Evolutionary conservation across 2,888 invertebrate genomes (phyloP), one percentile per base, ranked within the genome.

Genomic region (Drosophila borealis): DNA sequence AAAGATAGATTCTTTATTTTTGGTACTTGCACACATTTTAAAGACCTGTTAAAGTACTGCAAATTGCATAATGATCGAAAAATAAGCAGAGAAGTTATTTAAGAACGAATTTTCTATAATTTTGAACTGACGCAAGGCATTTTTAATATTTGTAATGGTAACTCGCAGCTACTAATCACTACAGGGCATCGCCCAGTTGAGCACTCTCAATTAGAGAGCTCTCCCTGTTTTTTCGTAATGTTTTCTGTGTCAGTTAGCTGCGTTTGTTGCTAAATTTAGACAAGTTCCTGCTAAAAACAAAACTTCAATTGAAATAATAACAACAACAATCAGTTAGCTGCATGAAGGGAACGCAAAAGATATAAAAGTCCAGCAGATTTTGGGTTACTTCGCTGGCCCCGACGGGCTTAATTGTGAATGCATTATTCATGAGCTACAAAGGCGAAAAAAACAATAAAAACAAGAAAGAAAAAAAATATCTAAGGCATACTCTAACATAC

Each of bases 391-490:
- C 49, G 42, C 44, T 53, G 55, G 46, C 57, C 50, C 42, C 56
- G 44, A 50, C 68, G 69, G 65, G 80, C 82, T 85, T 85, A 83
- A 83, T 83, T 83, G 83, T 80, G 88, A 79, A 88, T 83, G 86
- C 88, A 83, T 83, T 88, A 83, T 83, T 88, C 83, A 83, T 83
- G 80, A 83, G 80, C 39, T 44, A 53, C 55, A 57, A 60, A 62
- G 63, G 53, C 69, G 65, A 57, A 66, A 17, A 41, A 51, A 13
- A 14, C 14, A 34, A 34, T 34, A 34, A 34, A 13, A 34, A 48
- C 9, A 37, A 50, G 4, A 3, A 37, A 50, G 4, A 3, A 37
- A n/a, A 2, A 3, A 21, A 21, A 3, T 17, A 19, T n/a, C 41
- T 14, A 41, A n/a, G 41, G n/a, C 17, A 14, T 48, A 33, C 29